A percentile compares a stretch with the other conserved stretches of the same genome.
Evolutionary conservation across 2,888 invertebrate genomes (phyloP).

Genomic region (Conchocele bisecta): DNA sequence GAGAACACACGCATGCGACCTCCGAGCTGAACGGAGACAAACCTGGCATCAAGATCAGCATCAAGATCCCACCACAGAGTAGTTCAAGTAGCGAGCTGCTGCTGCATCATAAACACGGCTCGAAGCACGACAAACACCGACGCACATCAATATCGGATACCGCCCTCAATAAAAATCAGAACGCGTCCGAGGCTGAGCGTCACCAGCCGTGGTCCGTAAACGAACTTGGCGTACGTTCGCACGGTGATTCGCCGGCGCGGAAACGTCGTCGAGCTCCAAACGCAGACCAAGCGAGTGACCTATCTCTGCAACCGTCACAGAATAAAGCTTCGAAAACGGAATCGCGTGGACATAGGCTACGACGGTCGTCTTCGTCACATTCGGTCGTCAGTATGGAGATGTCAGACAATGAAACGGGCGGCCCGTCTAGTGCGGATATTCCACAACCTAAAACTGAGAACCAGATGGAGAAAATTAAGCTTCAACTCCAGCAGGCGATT

Average conservation of each 20-base stretch:
- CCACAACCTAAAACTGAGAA: background rate
- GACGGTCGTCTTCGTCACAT: constrained; percentile 59
- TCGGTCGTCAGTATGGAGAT: constrained; percentile 67
- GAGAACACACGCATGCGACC: too few species aligned
- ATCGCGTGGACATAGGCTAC: constrained; percentile 29
- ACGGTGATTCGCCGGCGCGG: constrained; percentile 33
- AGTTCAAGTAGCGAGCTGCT: constrained; percentile 25
- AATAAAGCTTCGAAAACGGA: constrained; percentile 57
- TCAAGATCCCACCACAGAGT: constrained; percentile 44
- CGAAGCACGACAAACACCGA: constrained; percentile 52
- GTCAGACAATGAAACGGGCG: constrained; percentile 58
- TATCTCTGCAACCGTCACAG: constrained; percentile 30
- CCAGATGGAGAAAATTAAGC: constrained; percentile 14
- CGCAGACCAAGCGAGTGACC: constrained; percentile 40
- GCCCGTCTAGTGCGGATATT: constrained; percentile 11
- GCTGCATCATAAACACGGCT: constrained; percentile 41
- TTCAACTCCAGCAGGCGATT: constrained; percentile 43
- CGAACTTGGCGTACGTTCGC: constrained; percentile 29
- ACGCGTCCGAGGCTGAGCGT: constrained; percentile 32
- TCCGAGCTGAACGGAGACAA: constrained; percentile 41
- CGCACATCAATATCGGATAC: constrained; percentile 45
- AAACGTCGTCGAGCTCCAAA: constrained; percentile 59
- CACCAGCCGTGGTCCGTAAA: constrained; percentile 61
- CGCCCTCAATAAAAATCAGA: constrained; percentile 41
- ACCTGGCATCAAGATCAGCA: constrained; percentile 43